Base-by-base conservation (phyloP, 2,888 invertebrate genomes). In the Torymus tubicola region DNA sequence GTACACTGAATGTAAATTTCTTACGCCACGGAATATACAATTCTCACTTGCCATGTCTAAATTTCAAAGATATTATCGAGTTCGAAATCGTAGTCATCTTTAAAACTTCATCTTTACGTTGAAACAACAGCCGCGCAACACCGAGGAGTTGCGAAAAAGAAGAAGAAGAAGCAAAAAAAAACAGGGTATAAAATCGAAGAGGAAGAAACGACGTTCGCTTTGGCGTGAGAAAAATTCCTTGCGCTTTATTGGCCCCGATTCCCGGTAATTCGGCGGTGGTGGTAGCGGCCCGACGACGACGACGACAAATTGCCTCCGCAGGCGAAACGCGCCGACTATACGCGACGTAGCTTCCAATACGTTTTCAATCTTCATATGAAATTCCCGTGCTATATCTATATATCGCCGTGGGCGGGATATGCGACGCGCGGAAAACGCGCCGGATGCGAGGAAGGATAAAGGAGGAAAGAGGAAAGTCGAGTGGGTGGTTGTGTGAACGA, bases 331-430 rank as follows among this genome's bases (percentile, higher is more conserved):
- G 24, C 55, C 68, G 21, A 21, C 21, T 21, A 21, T 21, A 21
- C 21, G 16, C 42, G 42, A 42, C 42, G 8, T 42, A 42, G 57
- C 72, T 77, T 78, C 80, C 78, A 68, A 80, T 78, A 74, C 74
- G 61, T 80, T 80, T 82, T 80, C 82, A 80, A 82, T 82, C 80
- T 82, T 77, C 78, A 67, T 80, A 74, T 63, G 64, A 82, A 82
- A 78, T 80, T 80, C 68, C 64, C 50, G 16, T 64, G n/a, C 21
- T 42, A n/a, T 14, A n/a, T n/a, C n/a, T n/a, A n/a, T n/a, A n/a
- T n/a, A 14, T 31, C 31, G 63, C n/a, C 65, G 55, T 65, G 2
- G 12, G 42, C 10, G 71, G 71, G 61, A 52, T 52, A 52, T 52
- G 71, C 65, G 50, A 42, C 42, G 8, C 42, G 50, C 11, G n/a